Percentiles rank a stretch among this genome's conserved stretches.
Conservation (phyloP, 1,140 invertebrate species). For the Eulimnadia texana region DNA sequence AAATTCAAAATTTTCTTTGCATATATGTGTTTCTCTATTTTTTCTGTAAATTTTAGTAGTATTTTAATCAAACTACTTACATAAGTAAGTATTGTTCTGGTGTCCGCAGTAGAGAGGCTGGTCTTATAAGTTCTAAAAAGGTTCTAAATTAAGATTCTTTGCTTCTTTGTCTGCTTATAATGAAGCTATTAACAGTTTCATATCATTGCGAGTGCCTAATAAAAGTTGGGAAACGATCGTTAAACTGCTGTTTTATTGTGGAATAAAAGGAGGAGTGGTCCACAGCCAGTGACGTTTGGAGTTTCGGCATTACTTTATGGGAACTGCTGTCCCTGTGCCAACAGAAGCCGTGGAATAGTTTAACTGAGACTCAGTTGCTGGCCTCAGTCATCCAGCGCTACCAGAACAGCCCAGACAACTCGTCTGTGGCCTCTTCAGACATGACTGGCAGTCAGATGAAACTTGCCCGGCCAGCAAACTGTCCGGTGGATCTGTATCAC, state of each 20-base stretch:
- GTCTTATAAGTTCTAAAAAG: too few species aligned
- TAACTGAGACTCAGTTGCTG: slow-evolving; percentile 58
- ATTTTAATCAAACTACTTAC: too few species aligned
- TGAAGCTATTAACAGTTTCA: too few species aligned
- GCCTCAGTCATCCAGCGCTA: slow-evolving; percentile 27
- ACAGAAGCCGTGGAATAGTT: slow-evolving; percentile 53
- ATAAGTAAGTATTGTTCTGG: too few species aligned
- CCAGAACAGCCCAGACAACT: background rate
- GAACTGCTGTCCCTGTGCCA: slow-evolving; percentile 56
- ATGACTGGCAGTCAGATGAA: background rate
- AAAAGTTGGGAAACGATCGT: background rate
- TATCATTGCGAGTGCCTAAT: too few species aligned
- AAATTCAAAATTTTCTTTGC: too few species aligned
- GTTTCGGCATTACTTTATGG: slow-evolving; percentile 62
- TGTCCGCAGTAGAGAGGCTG: too few species aligned
- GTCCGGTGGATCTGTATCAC: slow-evolving; percentile 51
- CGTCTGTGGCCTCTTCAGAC: background rate
- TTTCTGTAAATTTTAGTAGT: too few species aligned
- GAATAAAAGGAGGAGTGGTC: slow-evolving; percentile 49
- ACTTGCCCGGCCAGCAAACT: slow-evolving; percentile 35
- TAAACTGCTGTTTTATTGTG: slow-evolving; percentile 19
- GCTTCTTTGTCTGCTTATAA: too few species aligned
- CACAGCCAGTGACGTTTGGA: slow-evolving; percentile 59
- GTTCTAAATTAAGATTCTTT: too few species aligned
- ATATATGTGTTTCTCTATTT: too few species aligned